Evolutionary conservation across 2,888 invertebrate genomes (phyloP).

Genomic region (Balanococcus diminutus): DNA sequence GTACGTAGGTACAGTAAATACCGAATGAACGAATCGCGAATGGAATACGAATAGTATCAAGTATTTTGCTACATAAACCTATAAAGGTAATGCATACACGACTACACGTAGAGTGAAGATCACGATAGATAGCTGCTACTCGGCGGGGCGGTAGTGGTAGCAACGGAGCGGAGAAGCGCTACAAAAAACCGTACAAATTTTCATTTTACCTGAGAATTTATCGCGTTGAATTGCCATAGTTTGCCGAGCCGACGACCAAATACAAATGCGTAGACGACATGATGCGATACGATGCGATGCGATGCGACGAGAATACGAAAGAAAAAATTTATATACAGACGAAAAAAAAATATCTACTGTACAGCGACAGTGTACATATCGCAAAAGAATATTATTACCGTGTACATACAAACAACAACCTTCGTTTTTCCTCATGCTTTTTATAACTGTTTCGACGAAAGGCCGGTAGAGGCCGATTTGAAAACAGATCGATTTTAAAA

Average conservation of each 20-base stretch:
- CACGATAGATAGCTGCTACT: not conserved
- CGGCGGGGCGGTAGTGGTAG: not conserved
- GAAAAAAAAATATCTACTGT: not conserved
- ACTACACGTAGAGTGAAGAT: too few relatives aligned
- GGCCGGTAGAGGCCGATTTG: constrained; percentile 42
- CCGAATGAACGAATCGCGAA: too few relatives aligned
- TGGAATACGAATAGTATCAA: too few relatives aligned
- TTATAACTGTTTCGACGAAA: constrained; percentile 22
- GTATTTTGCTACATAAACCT: too few relatives aligned
- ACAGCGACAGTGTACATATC: too few relatives aligned
- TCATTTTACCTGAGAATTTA: constrained; percentile 13
- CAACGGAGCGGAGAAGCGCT: not conserved
- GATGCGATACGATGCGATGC: too few relatives aligned
- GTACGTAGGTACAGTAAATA: too few relatives aligned
- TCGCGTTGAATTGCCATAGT: not conserved
- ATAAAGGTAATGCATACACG: too few relatives aligned
- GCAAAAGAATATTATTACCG: not conserved
- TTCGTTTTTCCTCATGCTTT: constrained; percentile 31
- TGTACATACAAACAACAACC: constrained; percentile 28
- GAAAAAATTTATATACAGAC: not conserved
- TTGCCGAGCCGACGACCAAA: not conserved
- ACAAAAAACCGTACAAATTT: not conserved
- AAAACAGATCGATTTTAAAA: constrained; percentile 33
- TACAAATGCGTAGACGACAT: not conserved
- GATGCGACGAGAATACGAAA: not conserved